Base-by-base conservation (phyloP, 2,797 vertebrate species). In the Acestrorhynchus altus region DNA sequence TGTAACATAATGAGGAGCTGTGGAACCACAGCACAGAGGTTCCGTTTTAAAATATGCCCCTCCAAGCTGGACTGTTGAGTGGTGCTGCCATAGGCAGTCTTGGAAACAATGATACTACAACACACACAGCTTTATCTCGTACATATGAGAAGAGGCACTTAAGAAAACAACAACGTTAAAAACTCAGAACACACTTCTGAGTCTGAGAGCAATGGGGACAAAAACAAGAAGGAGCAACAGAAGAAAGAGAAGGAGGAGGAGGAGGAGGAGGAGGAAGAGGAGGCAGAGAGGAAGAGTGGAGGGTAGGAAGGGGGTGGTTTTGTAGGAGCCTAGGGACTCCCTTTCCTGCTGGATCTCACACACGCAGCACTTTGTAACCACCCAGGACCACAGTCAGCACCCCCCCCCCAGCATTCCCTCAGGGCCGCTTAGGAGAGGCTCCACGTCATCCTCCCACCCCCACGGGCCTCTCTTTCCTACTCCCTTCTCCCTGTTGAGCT, bases 341-440 rank as follows among this genome's bases (percentile, higher is more conserved):
- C 75, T 89, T 93, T 94, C 92, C 92, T 92, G 92, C 91, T 88
- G 90, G 87, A 93, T 91, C 89, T 90, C 90, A 92, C 90, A 93
- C 86, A 92, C 89, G 85, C 92, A 93, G 91, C 92, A 92, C 85
- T 93, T 94, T 89, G 66, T 84, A 92, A 89, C 90, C 92, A 92
- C 90, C 88, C 91, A 93, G 93, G 93, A 92, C 91, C 89, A 86
- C 89, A 91, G 91, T 94, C 93, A 93, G 93, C 93, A 92, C 89
- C 92, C 91, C 87, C 86, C n/a, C 31, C 22, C 54, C 79, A 74
- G 76, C 78, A 69, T 76, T 86, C 90, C 89, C 90, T 60, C 83
- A 86, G 91, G 91, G 87, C 82, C 86, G 84, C 89, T 91, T 89
- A 83, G 76, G 78, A 82, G 78, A 59, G 74, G 76, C 75, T 72